Evolutionary conservation across 2,797 vertebrate genomes (phyloP).

Genomic region (Notolabrus celidotus): DNA sequence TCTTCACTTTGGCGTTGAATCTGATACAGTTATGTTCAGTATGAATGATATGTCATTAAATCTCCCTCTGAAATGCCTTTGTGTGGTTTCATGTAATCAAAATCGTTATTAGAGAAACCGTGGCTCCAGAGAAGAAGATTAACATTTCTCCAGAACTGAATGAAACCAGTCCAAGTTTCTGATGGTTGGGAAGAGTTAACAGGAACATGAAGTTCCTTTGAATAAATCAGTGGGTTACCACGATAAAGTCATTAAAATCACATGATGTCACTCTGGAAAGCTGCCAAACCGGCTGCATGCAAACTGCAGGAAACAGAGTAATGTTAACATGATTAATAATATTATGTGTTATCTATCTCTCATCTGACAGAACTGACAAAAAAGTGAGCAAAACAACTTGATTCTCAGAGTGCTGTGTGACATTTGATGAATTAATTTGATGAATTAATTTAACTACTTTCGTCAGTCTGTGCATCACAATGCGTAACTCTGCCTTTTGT

Average conservation of each 20-base stretch:
- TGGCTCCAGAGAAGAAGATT: not conserved
- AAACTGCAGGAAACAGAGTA: not conserved
- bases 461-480: conserved; percentile 1
- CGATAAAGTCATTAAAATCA: conserved; percentile 15
- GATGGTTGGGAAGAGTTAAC: conserved; percentile 11
- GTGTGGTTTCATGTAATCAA: not conserved
- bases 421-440: conserved; percentile 2
- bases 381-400: not conserved
- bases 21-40: not conserved
- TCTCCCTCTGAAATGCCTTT: not conserved
- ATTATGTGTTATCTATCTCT: not conserved
- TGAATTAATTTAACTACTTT: not conserved
- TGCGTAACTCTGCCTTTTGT: conserved; percentile 12
- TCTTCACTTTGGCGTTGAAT: not conserved
- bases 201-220: not conserved
- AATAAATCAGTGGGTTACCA: conserved; percentile 1
- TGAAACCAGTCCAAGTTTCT: conserved; percentile 4
- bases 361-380: not conserved
- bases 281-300: conserved; percentile 7
- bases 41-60: not conserved
- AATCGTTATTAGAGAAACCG: not conserved
- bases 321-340: not conserved
- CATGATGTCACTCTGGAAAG: not conserved
- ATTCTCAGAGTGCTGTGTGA: not conserved
- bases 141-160: conserved; percentile 1